Percentiles rank a stretch among this genome's conserved stretches.
These are phyloP conservation scores for Nanger granti DNA, from an alignment of 2,113 vertebrate species.

Conservation along the genomic window DNA sequence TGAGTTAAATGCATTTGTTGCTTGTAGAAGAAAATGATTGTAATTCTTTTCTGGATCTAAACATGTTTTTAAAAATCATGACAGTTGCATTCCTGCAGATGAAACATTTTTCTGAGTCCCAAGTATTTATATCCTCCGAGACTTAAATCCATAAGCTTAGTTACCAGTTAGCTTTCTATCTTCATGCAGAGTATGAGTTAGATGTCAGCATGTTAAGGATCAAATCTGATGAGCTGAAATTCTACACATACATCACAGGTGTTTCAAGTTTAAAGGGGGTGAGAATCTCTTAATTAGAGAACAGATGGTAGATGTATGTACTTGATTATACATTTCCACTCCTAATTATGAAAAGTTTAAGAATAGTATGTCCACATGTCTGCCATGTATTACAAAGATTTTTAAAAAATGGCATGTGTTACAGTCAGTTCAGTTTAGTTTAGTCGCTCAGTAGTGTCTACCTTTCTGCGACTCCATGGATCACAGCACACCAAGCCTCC, in stretches of 20 bases:
- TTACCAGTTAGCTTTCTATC: not conserved
- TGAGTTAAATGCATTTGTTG: not conserved
- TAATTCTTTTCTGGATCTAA: not conserved
- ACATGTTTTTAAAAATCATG: not conserved
- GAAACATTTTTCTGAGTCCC: not conserved
- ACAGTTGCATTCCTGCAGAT: not conserved
- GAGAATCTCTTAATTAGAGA: not conserved
- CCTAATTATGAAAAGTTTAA: slow-evolving; percentile 27
- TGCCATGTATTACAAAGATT: not conserved
- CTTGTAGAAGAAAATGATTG: not conserved
- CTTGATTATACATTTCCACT: not conserved
- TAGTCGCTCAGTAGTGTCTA: fast-evolving
- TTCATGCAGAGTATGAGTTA: not conserved
- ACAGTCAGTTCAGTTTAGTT: not conserved
- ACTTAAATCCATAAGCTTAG: not conserved
- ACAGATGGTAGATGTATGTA: not conserved
- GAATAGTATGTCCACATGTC: not conserved
- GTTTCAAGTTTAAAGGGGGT: not conserved
- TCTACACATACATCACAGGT: not conserved
- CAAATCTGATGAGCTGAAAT: not conserved
- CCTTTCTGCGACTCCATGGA: not conserved
- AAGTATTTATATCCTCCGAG: not conserved
- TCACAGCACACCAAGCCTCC: not conserved
- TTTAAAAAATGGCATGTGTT: not conserved
- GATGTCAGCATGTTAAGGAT: not conserved